Evolutionary conservation across 2,888 invertebrate species (phyloP), one percentile per base, ranked within the genome.

Genomic region (Plebejus melissa): DNA sequence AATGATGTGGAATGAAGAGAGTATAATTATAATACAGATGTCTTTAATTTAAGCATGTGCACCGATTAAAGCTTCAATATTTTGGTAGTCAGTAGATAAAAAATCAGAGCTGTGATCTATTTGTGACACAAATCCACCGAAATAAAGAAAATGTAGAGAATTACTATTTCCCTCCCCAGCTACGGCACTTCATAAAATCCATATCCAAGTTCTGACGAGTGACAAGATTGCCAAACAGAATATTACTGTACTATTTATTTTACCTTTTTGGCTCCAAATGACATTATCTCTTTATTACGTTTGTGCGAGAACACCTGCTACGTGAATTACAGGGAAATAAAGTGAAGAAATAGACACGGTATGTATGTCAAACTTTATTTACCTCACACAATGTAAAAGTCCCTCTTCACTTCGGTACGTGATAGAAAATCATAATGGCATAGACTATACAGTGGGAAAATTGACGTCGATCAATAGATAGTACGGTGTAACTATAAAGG

Each of bases 301-400:
- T 65, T 65, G 65, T 65, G 65, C 5, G 32, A 65, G 65, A 65
- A 9, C 65, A 75, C 70, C 75, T 69, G 60, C 22, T 70, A 69
- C 38, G 69, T 16, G 74, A 74, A 69, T 54, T 69, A 22, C 76
- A 54, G 13, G 54, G 13, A 36, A 58, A 58, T 60, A 74, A 5
- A 60, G 58, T 38, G 22, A 65, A 65, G 65, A 65, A 65, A 58
- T 22, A 58, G 28, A 58, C 58, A 22, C 9, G 32, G 1, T 13
- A 36, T 22, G 13, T 32, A 32, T 65, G 9, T 16, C 4, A 9
- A 22, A 4, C 65, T 16, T 54, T 54, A 54, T 54, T 54, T 11
- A 13, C 16, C 13, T 50, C 4, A 13, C 50, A 54, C 16, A 50
- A 46, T 13, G 50, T 50, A 13, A 50, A 50, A 1, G 13, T 13